These are phyloP conservation scores for Thunnus thynnus DNA, from an alignment of 2,113 vertebrate genomes.

Conservation along the genomic window DNA sequence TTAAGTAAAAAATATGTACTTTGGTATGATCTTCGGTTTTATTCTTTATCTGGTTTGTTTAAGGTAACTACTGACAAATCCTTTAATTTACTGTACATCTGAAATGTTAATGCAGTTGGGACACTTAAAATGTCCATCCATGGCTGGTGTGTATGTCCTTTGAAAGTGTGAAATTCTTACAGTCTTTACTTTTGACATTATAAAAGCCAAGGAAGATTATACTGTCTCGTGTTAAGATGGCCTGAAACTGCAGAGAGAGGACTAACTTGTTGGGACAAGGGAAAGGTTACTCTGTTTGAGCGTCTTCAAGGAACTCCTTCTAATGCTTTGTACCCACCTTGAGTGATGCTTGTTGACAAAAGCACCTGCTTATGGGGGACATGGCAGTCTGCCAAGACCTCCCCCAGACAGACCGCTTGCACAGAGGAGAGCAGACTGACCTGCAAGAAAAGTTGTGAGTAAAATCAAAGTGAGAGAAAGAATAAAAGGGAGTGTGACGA, in stretches of 20 bases:
- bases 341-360: conserved; percentile 59
- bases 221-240: not conserved
- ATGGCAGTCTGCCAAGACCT: conserved; percentile 33
- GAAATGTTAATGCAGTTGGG: too few relatives aligned
- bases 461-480: conserved; percentile 19
- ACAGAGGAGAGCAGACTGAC: conserved; percentile 8
- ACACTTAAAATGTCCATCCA: too few relatives aligned
- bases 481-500: not conserved
- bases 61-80: too few relatives aligned
- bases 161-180: not conserved
- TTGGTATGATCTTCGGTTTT: too few relatives aligned
- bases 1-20: too few relatives aligned
- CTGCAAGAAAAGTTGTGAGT: conserved; percentile 13
- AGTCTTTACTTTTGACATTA: conserved; percentile 5
- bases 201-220: conserved; percentile 8
- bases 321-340: conserved; percentile 39
- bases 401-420: conserved; percentile 1
- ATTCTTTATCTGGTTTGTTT: too few relatives aligned
- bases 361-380: conserved; percentile 34
- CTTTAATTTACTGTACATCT: too few relatives aligned
- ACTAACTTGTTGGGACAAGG: conserved; percentile 15
- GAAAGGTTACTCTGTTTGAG: conserved; percentile 35
- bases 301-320: conserved; percentile 29
- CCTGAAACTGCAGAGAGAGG: conserved; percentile 10
- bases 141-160: not conserved